These are phyloP conservation scores for Rhabdomys dilectus DNA, from an alignment of 2,113 vertebrate species.

Conservation along the genomic window DNA sequence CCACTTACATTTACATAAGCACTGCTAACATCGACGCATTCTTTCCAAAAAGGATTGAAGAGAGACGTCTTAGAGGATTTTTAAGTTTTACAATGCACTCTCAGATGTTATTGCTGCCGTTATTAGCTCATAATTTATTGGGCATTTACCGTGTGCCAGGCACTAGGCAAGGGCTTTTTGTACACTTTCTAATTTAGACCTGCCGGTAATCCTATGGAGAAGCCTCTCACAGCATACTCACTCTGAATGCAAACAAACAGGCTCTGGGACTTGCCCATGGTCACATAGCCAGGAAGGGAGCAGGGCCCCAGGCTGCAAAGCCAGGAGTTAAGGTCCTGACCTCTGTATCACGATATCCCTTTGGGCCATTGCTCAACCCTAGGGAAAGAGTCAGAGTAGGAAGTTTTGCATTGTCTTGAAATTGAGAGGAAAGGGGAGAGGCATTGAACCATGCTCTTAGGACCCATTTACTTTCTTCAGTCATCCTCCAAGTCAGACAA, in stretches of 20 bases:
- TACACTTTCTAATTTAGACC: constrained; percentile 3
- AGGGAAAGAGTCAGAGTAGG: not conserved
- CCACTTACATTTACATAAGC: constrained; percentile 79
- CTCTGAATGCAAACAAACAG: not conserved
- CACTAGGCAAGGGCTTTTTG: constrained; percentile 5
- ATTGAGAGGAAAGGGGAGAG: not conserved
- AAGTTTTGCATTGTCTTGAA: not conserved
- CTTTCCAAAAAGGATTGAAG: constrained; percentile 67
- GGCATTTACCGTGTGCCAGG: not conserved
- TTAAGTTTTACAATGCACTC: constrained; percentile 63
- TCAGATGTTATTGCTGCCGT: not conserved
- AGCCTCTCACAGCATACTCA: not conserved
- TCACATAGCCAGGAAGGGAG: not conserved
- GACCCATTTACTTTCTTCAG: not conserved
- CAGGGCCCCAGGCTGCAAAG: not conserved
- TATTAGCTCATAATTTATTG: constrained; percentile 74
- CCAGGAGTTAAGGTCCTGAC: not conserved
- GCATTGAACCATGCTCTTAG: not conserved
- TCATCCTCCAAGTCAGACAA: not conserved
- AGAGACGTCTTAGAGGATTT: constrained; percentile 60
- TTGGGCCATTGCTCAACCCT: not conserved
- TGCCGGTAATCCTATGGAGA: not conserved
- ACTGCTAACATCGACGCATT: constrained; percentile 43
- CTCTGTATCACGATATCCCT: not conserved
- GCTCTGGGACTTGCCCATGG: not conserved